Conservation (phyloP, 2,113 vertebrate species). For the Halcyon senegalensis region DNA sequence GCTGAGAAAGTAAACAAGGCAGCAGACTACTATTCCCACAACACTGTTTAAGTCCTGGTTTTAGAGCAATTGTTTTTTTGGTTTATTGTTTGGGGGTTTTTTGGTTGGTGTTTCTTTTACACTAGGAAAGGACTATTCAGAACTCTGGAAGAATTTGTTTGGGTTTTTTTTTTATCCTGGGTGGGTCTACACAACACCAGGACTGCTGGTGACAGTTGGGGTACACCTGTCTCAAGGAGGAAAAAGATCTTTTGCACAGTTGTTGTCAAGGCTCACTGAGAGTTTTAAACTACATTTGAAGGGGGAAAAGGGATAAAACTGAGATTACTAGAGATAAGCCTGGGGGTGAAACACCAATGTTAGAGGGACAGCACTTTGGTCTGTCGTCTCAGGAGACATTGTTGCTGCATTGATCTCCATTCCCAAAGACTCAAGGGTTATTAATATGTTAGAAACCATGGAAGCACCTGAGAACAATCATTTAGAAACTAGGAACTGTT, state of each 20-base stretch:
- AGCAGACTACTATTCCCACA: not conserved
- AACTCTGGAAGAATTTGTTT: not conserved
- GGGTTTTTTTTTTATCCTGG: not conserved
- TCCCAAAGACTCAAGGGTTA: not conserved
- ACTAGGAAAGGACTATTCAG: not conserved
- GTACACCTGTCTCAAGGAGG: not conserved
- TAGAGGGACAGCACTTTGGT: not conserved
- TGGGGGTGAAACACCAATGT: not conserved
- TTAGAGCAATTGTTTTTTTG: not conserved
- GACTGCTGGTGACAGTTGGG: not conserved
- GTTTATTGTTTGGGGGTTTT: no score
- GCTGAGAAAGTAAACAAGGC: not conserved
- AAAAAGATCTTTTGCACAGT: no score
- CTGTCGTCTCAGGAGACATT: not conserved
- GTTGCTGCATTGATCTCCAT: no score
- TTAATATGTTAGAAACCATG: not conserved
- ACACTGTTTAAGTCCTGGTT: not conserved
- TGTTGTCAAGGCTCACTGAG: not conserved
- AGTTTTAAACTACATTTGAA: not conserved
- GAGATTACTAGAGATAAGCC: not conserved
- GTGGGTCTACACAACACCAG: not conserved
- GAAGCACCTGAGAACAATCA: not conserved
- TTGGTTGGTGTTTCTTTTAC: not conserved
- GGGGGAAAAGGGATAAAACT: not conserved
- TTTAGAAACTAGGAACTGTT: not conserved